These are phyloP conservation scores for Eugnorisma glareosa DNA, from an alignment of 2,888 invertebrate genomes.

Conservation along the genomic window DNA sequence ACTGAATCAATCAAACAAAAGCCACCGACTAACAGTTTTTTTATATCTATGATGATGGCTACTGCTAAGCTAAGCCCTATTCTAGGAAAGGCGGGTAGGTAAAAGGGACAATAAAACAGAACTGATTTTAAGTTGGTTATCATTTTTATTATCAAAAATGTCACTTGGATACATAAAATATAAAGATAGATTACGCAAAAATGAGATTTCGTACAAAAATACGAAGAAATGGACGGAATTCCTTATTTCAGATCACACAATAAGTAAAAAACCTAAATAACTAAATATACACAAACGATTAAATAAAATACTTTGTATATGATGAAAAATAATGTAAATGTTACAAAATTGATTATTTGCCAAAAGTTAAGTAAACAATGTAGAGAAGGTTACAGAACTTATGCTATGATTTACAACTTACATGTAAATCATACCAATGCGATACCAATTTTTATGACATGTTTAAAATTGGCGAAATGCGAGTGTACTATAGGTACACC, in stretches of 20 bases:
- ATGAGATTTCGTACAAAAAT: slow-evolving; percentile 75
- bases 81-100: neutral
- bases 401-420: too few species aligned
- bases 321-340: neutral
- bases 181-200: slow-evolving; percentile 48
- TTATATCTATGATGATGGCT: too few species aligned
- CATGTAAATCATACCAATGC: neutral
- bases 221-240: slow-evolving; percentile 79
- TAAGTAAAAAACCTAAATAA: slow-evolving; percentile 53
- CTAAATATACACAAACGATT: slow-evolving; percentile 36
- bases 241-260: slow-evolving; percentile 68
- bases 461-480: neutral
- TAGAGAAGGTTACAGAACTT: neutral
- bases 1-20: too few species aligned
- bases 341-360: slow-evolving; percentile 15
- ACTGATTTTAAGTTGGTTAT: slow-evolving; percentile 35
- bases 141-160: slow-evolving; percentile 62
- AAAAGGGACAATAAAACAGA: slow-evolving; percentile 28
- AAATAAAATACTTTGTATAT: slow-evolving; percentile 3
- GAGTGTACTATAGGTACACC: neutral
- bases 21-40: too few species aligned
- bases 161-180: slow-evolving; percentile 45
- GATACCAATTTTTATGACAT: neutral
- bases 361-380: neutral
- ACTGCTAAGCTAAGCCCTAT: neutral